Conservation (phyloP, 2,113 vertebrate species). For the Brienomyrus brachyistius region DNA sequence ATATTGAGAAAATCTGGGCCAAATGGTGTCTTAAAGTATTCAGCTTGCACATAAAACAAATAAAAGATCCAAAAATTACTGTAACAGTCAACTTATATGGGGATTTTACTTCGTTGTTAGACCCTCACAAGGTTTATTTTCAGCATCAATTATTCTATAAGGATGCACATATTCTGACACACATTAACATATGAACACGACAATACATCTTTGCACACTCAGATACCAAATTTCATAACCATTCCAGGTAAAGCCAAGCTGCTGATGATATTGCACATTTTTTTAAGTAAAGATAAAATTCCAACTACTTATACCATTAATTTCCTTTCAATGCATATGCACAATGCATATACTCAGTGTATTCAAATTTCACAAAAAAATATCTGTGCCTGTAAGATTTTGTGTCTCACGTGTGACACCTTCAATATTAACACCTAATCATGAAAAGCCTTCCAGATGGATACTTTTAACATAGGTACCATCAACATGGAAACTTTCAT, state of each 20-base stretch:
- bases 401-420: neutral
- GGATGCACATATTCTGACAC: neutral
- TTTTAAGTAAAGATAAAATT: neutral
- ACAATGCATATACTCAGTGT: neutral
- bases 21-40: neutral
- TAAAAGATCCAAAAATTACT: neutral
- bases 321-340: neutral
- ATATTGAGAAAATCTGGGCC: neutral
- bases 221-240: neutral
- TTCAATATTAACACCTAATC: too few relatives aligned
- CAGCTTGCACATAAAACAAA: neutral
- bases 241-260: neutral
- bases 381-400: neutral
- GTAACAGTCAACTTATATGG: neutral
- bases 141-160: neutral
- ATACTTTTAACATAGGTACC: too few relatives aligned
- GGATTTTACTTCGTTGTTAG: neutral
- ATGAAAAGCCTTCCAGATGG: too few relatives aligned
- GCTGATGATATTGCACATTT: neutral
- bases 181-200: neutral
- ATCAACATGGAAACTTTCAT: neutral
- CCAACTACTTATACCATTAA: neutral
- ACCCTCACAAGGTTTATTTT: neutral
- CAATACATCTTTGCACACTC: neutral
- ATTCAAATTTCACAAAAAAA: neutral